Conservation (phyloP, 2,888 invertebrate genomes). For the Nasonovia ribisnigri region DNA sequence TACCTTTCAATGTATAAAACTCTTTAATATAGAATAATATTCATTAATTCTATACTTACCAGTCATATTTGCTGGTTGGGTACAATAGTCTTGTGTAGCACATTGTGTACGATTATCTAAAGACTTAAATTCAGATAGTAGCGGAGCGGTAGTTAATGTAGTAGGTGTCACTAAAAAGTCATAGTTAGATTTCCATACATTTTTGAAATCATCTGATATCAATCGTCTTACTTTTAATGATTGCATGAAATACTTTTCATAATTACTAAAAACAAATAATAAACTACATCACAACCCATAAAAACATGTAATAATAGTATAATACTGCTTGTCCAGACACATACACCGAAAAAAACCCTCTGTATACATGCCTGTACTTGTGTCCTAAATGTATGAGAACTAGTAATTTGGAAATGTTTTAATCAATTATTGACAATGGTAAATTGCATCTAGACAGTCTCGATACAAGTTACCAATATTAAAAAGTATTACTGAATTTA, state of each 20-base stretch:
- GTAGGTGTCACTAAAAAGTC: conserved; percentile 93
- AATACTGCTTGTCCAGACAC: neutral
- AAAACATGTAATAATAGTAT: neutral
- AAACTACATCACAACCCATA: neutral
- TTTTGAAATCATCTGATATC: conserved; percentile 87
- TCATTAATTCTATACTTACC: conserved; percentile 73
- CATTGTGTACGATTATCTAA: conserved; percentile 89
- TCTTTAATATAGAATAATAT: neutral
- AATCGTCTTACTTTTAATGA: conserved; percentile 90
- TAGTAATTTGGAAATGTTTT: neutral
- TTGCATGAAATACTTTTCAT: conserved; percentile 89
- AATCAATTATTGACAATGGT: neutral
- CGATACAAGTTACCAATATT: neutral
- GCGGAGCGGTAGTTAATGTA: conserved; percentile 88
- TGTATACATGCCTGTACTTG: too few species aligned
- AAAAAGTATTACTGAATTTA: neutral
- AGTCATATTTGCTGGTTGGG: conserved; percentile 97
- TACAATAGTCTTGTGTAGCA: conserved; percentile 92
- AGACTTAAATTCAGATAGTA: conserved; percentile 81
- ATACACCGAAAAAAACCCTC: too few species aligned
- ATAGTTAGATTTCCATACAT: conserved; percentile 78
- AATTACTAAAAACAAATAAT: conserved; percentile 76
- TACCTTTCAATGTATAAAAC: too few species aligned
- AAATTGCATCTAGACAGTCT: neutral
- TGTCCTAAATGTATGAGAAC: neutral